Conservation (phyloP, 2,797 vertebrate species). For the Coilia nasus region DNA sequence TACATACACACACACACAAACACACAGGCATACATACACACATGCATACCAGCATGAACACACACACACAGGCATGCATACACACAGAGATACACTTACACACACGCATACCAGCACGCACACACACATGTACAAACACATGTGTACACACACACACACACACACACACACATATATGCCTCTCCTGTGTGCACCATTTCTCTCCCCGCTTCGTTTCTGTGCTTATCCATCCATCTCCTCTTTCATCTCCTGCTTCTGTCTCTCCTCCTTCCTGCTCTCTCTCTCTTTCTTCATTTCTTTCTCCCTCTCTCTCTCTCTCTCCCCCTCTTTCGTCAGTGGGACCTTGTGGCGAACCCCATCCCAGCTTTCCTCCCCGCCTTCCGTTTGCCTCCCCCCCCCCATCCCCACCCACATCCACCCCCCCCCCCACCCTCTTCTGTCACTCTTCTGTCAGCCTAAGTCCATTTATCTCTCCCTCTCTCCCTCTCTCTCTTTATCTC, state of each 20-base stretch:
- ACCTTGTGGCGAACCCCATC: slow-evolving; percentile 4
- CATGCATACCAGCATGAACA: neutral
- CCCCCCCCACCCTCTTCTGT: neutral
- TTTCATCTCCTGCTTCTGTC: neutral
- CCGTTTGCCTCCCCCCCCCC: neutral
- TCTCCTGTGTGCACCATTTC: neutral
- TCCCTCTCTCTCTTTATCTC: neutral
- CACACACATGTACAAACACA: neutral
- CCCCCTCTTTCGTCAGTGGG: neutral
- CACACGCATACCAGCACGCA: neutral
- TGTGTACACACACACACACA: slow-evolving; percentile 10
- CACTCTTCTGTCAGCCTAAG: neutral
- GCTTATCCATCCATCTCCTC: neutral
- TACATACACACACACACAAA: neutral
- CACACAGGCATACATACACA: neutral
- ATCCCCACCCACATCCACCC: too few relatives aligned
- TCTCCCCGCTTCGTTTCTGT: neutral
- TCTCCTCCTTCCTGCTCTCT: neutral
- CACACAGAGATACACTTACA: neutral
- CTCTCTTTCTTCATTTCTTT: neutral
- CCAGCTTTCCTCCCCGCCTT: neutral
- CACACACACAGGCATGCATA: neutral
- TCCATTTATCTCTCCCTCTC: neutral
- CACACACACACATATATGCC: neutral
- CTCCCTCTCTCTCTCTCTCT: neutral